Base-by-base conservation (phyloP, 2,888 invertebrate genomes). In the Linnaemya vulpina region DNA sequence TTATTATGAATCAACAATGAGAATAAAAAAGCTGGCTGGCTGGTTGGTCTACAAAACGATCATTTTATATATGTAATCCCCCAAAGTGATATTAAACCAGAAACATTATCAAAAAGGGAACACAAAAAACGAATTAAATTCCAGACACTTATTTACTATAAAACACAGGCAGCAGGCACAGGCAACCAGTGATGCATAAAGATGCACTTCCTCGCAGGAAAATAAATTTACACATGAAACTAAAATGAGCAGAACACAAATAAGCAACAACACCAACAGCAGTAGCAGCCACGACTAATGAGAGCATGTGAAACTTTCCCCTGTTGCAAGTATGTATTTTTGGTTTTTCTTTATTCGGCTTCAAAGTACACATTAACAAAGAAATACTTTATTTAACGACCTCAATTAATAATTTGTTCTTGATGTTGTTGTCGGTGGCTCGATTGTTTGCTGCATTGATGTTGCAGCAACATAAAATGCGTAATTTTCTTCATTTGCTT, bases 401-500 rank as follows among this genome's bases (percentile, higher is more conserved):
- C 84, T 84, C 80, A 84, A 84, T 84, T 84, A 84, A 84, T 84
- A 84, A 81, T 80, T 84, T 84, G 84, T 80, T 80, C 76, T 76
- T 80, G 43, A 63, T 76, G 76, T 76, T 73, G 60, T 73, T 40
- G 76, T 40, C 20, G 68, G 62, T 70, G 30, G 71, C 63, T 63
- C 35, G 51, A 38, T 60, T 78, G 78, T 78, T 60, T 78, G 78
- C 71, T 78, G 78, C 55, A 53, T 25, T 62, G 51, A 35, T 76
- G 46, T 67, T 77, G 67, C 67, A 49, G 77, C 60, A 73, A 76
- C 80, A 84, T 68, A 81, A 80, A 81, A 77, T 77, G n/a, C 68
- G 67, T 68, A 73, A 67, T 84, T 84, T 77, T 76, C 80, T n/a
- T 84, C 76, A 80, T 80, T 76, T 77, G 58, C 81, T 73, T 60